A percentile compares a stretch with the other conserved stretches of the same genome.
phyloP scores from a whole-genome alignment of 2,113 vertebrate genomes.

The Neolamprologus longior region DNA sequence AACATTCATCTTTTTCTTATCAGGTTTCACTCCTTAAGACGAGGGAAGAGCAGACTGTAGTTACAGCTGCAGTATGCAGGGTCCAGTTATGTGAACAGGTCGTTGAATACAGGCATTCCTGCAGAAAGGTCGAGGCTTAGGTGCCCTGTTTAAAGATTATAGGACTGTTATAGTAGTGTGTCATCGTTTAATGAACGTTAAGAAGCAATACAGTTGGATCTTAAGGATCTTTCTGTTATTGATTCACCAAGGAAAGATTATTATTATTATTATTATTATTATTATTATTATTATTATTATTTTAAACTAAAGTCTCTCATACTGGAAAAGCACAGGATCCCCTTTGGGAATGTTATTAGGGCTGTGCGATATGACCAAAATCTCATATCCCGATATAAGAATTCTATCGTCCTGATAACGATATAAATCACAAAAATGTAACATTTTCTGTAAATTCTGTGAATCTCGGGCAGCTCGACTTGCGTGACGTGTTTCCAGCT shows the following conservation, averaged over 20 bases:
- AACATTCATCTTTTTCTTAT: background rate
- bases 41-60: background rate
- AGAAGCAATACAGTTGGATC: background rate
- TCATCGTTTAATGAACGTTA: background rate
- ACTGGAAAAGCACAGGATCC: background rate
- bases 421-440: no score
- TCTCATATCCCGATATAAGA: background rate
- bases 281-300: background rate
- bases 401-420: rapidly evolving
- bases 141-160: background rate
- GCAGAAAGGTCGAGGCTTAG: no score
- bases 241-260: background rate
- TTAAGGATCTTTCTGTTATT: background rate
- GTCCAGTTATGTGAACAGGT: background rate
- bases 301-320: background rate
- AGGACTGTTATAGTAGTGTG: background rate
- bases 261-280: background rate
- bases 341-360: background rate
- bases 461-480: no score
- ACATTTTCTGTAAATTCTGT: no score
- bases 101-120: background rate
- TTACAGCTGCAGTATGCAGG: background rate
- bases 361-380: background rate
- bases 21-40: background rate
- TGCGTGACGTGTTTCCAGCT: no score